Conservation (phyloP, 2,888 invertebrate species). For the Sympetrum striolatum region DNA sequence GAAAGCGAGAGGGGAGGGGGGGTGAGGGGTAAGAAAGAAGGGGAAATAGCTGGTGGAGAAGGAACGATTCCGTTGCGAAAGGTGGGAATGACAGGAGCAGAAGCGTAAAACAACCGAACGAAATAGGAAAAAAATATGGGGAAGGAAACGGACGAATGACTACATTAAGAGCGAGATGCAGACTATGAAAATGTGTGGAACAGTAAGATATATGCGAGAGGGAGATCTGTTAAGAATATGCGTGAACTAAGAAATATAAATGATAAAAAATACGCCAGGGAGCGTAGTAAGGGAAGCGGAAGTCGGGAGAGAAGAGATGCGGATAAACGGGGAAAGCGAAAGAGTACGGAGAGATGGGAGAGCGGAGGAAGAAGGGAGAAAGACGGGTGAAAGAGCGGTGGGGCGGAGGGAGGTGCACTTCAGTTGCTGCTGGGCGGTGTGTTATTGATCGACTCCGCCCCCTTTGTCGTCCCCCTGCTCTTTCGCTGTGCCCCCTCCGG, state of each 20-base stretch:
- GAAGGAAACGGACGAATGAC: too few species aligned
- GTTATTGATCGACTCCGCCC: constrained; percentile 42
- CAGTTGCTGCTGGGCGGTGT: constrained; percentile 41
- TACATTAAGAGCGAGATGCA: too few species aligned
- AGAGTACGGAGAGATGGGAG: background rate
- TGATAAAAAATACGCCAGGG: background rate
- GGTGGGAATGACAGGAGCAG: background rate
- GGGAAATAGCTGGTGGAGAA: background rate
- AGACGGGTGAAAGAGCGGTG: background rate
- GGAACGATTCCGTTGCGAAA: background rate
- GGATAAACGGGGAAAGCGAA: background rate
- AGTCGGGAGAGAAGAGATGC: background rate
- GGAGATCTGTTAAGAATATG: too few species aligned
- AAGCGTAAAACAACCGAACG: background rate
- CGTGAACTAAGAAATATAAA: background rate
- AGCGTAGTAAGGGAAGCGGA: background rate
- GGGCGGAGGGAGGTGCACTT: constrained; percentile 21
- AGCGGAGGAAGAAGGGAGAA: background rate
- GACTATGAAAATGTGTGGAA: too few species aligned
- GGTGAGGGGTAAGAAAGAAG: background rate
- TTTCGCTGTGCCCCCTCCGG: background rate
- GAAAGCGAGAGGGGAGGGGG: background rate
- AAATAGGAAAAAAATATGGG: too few species aligned
- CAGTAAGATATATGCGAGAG: too few species aligned
- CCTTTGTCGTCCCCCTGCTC: constrained; percentile 9